Base-by-base conservation (phyloP, 1,140 invertebrate species). In the Pomacea maculata region DNA sequence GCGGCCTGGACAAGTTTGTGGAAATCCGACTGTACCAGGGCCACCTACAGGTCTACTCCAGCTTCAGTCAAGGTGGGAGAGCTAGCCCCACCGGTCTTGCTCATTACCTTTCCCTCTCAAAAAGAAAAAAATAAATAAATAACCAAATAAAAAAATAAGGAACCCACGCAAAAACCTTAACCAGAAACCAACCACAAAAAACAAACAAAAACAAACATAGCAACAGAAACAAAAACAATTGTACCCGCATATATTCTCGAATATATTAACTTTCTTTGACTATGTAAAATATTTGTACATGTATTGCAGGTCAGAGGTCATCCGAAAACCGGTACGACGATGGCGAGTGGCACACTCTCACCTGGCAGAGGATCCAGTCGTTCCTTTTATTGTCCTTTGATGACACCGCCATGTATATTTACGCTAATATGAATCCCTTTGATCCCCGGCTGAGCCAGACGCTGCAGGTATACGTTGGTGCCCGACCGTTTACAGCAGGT, bases 401-500 rank as follows among this genome's bases (percentile, higher is more conserved):
- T 21, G 64, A 63, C n/a, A 63, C 12, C 19, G 70, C 75, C 55
- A 15, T 78, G 14, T 77, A 64, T 1, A 65, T 86, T 19, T 8
- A 70, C 15, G 74, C 81, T 65, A 61, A 78, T 12, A 84, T 87
- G 79, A 73, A 85, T 79, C 84, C 83, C 14, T 85, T 79, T 75
- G 70, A 75, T 21, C 52, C 67, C 15, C 64, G 78, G 9, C 64
- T 82, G 17, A 79, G 81, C 72, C 78, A 71, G 61, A 79, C 78
- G 6, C 21, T 87, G 17, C 82, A 61, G 34, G 78, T 87, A 7
- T 87, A 83, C 71, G 14, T 87, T 19, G 86, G 86, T 17, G 85
- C 85, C 61, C 82, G 85, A 57, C 87, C 87, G 0, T 85, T 83
- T 64, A 76, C 45, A 55, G 81, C 81, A 72, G 87, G 87, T 88